Percentiles rank a stretch among this genome's conserved stretches.
These are phyloP conservation scores for Oscheius sp. DNA, from an alignment of 2,888 invertebrate species.

Conservation along the genomic window DNA sequence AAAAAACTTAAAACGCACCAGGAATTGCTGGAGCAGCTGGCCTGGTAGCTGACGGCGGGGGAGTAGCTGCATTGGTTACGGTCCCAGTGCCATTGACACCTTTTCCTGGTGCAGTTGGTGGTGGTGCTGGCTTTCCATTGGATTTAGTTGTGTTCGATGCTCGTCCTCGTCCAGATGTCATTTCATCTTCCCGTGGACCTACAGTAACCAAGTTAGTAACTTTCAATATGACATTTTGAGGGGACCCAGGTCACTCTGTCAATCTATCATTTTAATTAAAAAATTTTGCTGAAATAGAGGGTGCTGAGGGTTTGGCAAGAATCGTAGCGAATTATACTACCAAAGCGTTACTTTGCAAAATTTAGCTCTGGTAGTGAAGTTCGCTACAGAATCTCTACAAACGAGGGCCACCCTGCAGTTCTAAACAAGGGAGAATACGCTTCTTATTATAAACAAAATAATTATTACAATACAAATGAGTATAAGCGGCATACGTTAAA, in stretches of 20 bases:
- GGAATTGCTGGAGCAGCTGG: neutral
- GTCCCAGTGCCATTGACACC: neutral
- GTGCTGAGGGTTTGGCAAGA: too few species aligned
- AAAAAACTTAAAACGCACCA: neutral
- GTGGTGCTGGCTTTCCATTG: conserved; percentile 12
- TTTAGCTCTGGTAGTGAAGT: too few species aligned
- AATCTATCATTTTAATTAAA: neutral
- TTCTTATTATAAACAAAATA: conserved; percentile 27
- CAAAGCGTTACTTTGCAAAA: too few species aligned
- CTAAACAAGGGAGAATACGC: conserved; percentile 23
- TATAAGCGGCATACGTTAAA: conserved; percentile 1
- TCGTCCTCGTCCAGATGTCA: conserved; percentile 29
- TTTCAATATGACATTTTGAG: too few species aligned
- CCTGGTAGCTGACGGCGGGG: neutral
- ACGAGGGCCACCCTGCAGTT: conserved; percentile 1
- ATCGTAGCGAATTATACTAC: neutral
- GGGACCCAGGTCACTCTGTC: neutral
- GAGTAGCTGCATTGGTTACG: neutral
- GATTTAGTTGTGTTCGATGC: conserved; percentile 9
- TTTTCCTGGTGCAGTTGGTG: neutral
- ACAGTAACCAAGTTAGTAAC: neutral
- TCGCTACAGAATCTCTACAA: too few species aligned
- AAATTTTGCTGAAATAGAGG: too few species aligned
- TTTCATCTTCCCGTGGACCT: conserved; percentile 40
- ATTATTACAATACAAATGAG: conserved; percentile 8